Evolutionary conservation across 2,888 invertebrate genomes (phyloP).

Genomic region (Venustoraphidia nigricollis): DNA sequence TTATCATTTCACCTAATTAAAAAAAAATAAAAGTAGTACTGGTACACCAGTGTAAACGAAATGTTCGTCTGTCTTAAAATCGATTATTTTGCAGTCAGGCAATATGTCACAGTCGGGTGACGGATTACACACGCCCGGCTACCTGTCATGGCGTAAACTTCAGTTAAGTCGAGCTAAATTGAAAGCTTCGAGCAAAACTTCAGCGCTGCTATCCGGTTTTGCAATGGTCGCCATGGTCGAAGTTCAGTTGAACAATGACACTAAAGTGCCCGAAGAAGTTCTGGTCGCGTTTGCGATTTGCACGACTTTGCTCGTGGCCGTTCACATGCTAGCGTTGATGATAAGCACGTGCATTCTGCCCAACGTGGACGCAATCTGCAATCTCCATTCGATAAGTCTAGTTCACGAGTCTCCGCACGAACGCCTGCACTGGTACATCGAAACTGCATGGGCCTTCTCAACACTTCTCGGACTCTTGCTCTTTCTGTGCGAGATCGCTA

Average conservation of each 20-base stretch:
- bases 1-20: no score
- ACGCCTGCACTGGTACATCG: slow-evolving; percentile 85
- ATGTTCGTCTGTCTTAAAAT: no score
- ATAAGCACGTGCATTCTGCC: slow-evolving; percentile 98
- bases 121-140: slow-evolving; percentile 67
- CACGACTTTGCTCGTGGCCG: slow-evolving; percentile 89
- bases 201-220: slow-evolving; percentile 90
- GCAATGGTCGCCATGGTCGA: slow-evolving; percentile 99
- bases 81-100: slow-evolving; percentile 16
- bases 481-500: slow-evolving; percentile 88
- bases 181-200: slow-evolving; percentile 96
- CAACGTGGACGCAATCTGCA: slow-evolving; percentile 94
- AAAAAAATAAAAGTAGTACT: no score
- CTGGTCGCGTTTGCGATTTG: slow-evolving; percentile 87
- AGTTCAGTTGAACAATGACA: slow-evolving; percentile 68
- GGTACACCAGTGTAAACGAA: no score
- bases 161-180: slow-evolving; percentile 93
- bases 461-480: slow-evolving; percentile 84
- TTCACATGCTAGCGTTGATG: slow-evolving; percentile 96
- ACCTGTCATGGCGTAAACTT: slow-evolving; percentile 76
- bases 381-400: slow-evolving; percentile 71
- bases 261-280: slow-evolving; percentile 62
- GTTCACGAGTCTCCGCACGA: slow-evolving; percentile 84
- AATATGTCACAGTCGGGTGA: slow-evolving; percentile 64
- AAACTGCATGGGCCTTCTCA: slow-evolving; percentile 95